Conservation (phyloP, 37 sponge, comb jelly and placozoan genomes). For the Aplysina aerophoba region DNA sequence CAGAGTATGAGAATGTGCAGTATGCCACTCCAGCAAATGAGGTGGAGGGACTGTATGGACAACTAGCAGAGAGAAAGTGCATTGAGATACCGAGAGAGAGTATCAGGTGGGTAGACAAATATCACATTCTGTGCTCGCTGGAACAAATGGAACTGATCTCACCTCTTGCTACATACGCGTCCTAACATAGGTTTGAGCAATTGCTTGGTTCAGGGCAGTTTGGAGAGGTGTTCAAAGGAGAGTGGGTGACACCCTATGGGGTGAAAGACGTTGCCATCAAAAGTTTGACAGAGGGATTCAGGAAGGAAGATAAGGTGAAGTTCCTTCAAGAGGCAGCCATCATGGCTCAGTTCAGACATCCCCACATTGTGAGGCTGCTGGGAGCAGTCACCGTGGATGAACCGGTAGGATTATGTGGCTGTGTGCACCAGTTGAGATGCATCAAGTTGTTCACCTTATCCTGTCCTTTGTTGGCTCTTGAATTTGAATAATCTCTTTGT, state of each 20-base stretch:
- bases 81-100: conserved; percentile 41
- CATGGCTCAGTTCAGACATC: conserved; percentile 29
- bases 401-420: conserved; percentile 18
- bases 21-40: conserved; percentile 35
- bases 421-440: neutral
- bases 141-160: too few relatives aligned
- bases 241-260: neutral
- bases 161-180: too few relatives aligned
- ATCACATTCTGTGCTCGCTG: too few relatives aligned
- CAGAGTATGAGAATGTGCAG: too few relatives aligned
- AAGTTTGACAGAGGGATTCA: neutral
- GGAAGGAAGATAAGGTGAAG: conserved; percentile 21
- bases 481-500: neutral
- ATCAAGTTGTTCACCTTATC: neutral
- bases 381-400: conserved; percentile 36
- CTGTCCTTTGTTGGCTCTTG: neutral
- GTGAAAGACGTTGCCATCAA: neutral
- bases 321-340: conserved; percentile 31
- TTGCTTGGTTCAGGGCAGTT: conserved; percentile 2
- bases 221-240: conserved; percentile 11
- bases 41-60: conserved; percentile 49
- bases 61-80: conserved; percentile 54
- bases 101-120: conserved; percentile 31
- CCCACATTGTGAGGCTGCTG: conserved; percentile 17
- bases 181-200: neutral